These are phyloP conservation scores for Sceloporus undulatus DNA, from an alignment of 2,113 vertebrate species.

Conservation along the genomic window DNA sequence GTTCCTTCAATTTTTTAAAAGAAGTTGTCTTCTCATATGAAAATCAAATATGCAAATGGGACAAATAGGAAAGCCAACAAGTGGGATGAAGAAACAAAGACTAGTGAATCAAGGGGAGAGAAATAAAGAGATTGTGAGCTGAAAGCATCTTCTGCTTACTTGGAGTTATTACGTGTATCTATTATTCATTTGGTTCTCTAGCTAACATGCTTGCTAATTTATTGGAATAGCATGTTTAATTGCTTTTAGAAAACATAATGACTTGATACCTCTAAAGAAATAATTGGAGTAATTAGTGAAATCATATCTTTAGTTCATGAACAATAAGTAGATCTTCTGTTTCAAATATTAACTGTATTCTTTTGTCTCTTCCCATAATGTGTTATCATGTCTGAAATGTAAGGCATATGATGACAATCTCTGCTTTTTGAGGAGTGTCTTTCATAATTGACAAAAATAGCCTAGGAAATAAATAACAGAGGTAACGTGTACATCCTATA, in stretches of 20 bases:
- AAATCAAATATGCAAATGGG: too few species aligned
- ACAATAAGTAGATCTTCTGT: neutral
- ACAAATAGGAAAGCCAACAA: too few species aligned
- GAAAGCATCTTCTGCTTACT: neutral
- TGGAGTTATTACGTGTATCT: neutral
- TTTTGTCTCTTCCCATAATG: neutral
- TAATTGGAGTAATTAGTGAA: constrained; percentile 2
- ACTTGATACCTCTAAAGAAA: neutral
- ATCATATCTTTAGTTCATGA: neutral
- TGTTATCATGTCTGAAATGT: neutral
- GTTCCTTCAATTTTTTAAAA: too few species aligned
- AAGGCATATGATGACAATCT: neutral
- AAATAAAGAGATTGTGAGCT: neutral
- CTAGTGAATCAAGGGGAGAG: neutral
- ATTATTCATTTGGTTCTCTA: neutral
- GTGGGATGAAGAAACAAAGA: neutral
- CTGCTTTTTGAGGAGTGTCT: neutral
- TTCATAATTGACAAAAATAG: neutral
- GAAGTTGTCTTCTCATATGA: too few species aligned
- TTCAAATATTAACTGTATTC: neutral
- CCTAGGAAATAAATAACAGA: neutral
- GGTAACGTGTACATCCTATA: neutral
- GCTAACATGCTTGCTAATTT: neutral
- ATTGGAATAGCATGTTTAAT: constrained; percentile 1
- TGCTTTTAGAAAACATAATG: neutral